phyloP scores from a whole-genome alignment of 2,888 invertebrate species.

The Cheilosia vernalis region DNA sequence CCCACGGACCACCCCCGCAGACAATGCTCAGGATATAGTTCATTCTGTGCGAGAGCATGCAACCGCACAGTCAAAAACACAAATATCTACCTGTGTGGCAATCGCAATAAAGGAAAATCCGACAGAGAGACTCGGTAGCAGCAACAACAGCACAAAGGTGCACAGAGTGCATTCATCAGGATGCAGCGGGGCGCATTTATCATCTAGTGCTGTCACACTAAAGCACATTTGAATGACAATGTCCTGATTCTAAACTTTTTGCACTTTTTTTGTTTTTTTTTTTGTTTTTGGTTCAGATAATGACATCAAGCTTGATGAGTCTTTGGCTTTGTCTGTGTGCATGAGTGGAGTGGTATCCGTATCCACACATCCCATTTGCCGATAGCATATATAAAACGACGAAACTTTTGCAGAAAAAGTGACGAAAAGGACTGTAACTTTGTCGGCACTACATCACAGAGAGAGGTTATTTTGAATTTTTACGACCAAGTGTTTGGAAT shows the following conservation, averaged over 20 bases:
- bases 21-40: slow-evolving; percentile 42
- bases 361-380: neutral
- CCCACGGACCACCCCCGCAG: neutral
- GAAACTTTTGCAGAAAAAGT: neutral
- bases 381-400: slow-evolving; percentile 3
- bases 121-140: slow-evolving; percentile 13
- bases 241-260: slow-evolving; percentile 29
- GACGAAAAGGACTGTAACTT: neutral
- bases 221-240: slow-evolving; percentile 40
- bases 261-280: neutral
- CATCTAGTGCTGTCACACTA: slow-evolving; percentile 17
- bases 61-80: slow-evolving; percentile 53
- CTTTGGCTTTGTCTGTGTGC: slow-evolving; percentile 5
- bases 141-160: slow-evolving; percentile 8
- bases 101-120: slow-evolving; percentile 16
- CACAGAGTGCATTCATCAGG: slow-evolving; percentile 18
- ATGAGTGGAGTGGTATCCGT: neutral
- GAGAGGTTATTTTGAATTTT: neutral
- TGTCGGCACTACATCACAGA: neutral
- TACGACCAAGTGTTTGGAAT: neutral
- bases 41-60: slow-evolving; percentile 46
- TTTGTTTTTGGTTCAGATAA: slow-evolving; percentile 22
- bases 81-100: slow-evolving; percentile 23
- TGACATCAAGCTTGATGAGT: slow-evolving; percentile 24
- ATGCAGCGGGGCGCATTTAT: slow-evolving; percentile 18